Percentiles rank a stretch among this genome's conserved stretches.
Conservation (phyloP, 2,888 invertebrate genomes). For the Unio delphinus region DNA sequence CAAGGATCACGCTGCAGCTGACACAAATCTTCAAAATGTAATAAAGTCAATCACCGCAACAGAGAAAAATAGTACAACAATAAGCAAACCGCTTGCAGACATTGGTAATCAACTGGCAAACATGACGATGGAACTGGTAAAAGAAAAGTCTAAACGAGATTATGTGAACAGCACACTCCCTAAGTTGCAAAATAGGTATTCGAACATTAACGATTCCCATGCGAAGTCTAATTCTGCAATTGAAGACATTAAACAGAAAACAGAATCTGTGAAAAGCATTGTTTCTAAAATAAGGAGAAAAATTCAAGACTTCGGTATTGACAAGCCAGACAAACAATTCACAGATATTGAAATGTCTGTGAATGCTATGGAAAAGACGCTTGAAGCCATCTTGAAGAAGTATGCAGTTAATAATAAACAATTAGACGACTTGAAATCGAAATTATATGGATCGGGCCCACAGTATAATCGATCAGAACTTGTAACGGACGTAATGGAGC, state of each 20-base stretch:
- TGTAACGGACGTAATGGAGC: slow-evolving; percentile 9
- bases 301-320: slow-evolving; percentile 21
- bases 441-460: slow-evolving; percentile 14
- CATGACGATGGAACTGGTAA: too few species aligned
- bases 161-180: too few species aligned
- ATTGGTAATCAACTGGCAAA: too few species aligned
- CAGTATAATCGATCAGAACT: slow-evolving; percentile 21
- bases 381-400: slow-evolving; percentile 7
- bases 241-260: slow-evolving; percentile 11
- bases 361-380: slow-evolving; percentile 14
- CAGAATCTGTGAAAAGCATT: slow-evolving; percentile 4
- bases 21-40: too few species aligned
- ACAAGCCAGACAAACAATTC: slow-evolving; percentile 21
- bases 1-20: too few species aligned
- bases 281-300: slow-evolving; percentile 28
- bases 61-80: too few species aligned
- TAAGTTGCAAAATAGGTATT: too few species aligned
- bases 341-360: slow-evolving; percentile 19
- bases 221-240: slow-evolving; percentile 7
- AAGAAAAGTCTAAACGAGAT: too few species aligned
- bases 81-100: too few species aligned
- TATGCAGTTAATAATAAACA: slow-evolving; percentile 8
- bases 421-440: slow-evolving; percentile 13
- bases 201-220: too few species aligned
- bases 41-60: too few species aligned